phyloP scores from a whole-genome alignment of 1,140 invertebrate species.

The Phymastichus coffea region DNA sequence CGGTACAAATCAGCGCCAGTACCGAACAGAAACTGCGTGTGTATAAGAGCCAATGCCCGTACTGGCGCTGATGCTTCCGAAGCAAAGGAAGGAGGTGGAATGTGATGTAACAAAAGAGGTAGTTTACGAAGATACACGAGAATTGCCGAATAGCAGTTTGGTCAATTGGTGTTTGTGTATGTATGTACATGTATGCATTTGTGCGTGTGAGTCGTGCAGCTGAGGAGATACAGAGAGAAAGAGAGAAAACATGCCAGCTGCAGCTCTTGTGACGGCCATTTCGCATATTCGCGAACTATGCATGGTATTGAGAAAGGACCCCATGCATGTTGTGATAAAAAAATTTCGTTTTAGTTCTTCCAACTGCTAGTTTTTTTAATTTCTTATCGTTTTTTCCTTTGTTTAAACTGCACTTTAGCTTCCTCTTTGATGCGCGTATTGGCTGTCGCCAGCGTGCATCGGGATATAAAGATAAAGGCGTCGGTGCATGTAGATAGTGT shows the following conservation, averaged over 20 bases:
- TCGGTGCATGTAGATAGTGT: neutral
- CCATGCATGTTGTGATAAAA: no score
- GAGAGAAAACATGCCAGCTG: neutral
- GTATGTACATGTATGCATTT: neutral
- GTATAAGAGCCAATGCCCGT: neutral
- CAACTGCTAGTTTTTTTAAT: no score
- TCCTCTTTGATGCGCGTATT: no score
- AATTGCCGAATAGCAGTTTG: constrained; percentile 30
- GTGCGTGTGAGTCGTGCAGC: neutral
- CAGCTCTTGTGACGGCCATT: constrained; percentile 10
- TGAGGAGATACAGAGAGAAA: constrained; percentile 14
- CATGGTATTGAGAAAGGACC: no score
- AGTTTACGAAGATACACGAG: constrained; percentile 43
- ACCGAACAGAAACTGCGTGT: constrained; percentile 3
- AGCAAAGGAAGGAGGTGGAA: constrained; percentile 30
- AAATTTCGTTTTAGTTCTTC: no score
- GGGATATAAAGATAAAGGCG: neutral
- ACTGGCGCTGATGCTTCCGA: constrained; percentile 10
- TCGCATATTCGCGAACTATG: neutral
- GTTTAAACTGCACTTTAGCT: no score
- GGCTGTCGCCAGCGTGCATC: no score
- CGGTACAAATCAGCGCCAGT: neutral
- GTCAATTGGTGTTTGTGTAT: neutral
- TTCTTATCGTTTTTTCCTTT: no score
- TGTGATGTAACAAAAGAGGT: constrained; percentile 54